Conservation (phyloP, 2,888 invertebrate species). For the Eretmocerus hayati region DNA sequence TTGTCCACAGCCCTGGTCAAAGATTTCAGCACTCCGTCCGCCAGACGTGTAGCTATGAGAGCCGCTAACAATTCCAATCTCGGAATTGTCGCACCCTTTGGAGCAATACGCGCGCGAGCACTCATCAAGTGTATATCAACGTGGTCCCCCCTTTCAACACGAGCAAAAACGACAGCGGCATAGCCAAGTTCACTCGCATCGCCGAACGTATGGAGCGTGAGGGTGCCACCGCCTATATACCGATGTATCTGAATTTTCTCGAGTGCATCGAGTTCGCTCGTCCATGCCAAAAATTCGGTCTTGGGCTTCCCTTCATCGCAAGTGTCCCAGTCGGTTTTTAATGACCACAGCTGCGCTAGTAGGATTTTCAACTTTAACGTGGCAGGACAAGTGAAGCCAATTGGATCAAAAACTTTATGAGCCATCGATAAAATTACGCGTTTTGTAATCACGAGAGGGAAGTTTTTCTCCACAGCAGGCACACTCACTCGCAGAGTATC, state of each 20-base stretch:
- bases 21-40: background rate
- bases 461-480: background rate
- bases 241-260: too few relatives aligned
- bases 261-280: background rate
- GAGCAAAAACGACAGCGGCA: too few relatives aligned
- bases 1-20: background rate
- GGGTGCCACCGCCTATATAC: too few relatives aligned
- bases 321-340: slow-evolving; percentile 10
- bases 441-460: background rate
- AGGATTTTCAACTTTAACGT: slow-evolving; percentile 1
- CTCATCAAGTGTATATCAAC: too few relatives aligned
- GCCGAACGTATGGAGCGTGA: too few relatives aligned
- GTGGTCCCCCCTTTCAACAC: too few relatives aligned
- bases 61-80: slow-evolving; percentile 7
- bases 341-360: background rate
- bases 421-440: background rate
- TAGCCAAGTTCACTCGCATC: too few relatives aligned
- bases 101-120: too few relatives aligned
- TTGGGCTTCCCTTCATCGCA: background rate
- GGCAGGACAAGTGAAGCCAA: slow-evolving; percentile 4
- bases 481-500: background rate
- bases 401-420: slow-evolving; percentile 6
- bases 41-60: slow-evolving; percentile 1
- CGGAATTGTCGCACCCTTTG: too few relatives aligned
- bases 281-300: slow-evolving; percentile 1